Base-by-base conservation (phyloP, 2,888 invertebrate species). In the Apoda limacodes region DNA sequence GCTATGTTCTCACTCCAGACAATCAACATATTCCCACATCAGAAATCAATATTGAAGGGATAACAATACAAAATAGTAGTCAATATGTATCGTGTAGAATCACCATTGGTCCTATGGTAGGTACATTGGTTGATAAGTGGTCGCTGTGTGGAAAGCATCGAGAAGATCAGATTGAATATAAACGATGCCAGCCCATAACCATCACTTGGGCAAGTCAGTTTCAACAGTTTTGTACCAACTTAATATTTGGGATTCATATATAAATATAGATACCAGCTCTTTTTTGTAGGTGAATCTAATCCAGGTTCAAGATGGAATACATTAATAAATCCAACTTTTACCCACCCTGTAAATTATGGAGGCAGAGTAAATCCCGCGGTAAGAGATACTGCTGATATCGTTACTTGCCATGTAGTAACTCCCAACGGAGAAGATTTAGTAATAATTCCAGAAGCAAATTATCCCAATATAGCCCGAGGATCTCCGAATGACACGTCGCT, bases 381-480 rank as follows among this genome's bases (percentile, higher is more conserved):
- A 3, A 22, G 30, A 11, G 46, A 48, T 1, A 3, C 2, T 9
- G 47, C 45, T 1, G 13, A 26, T 2, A 30, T 48, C 2, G 15
- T 42, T 3, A 42, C 50, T 2, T 65, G 65, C 25, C 59, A 58
- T 34, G 43, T 63, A 10, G 32, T 61, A 4, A 64, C 63, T 3
- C 64, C 62, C 1, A 28, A 42, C n/a, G 57, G 52, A 40, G 56
- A 38, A 39, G 44, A 39, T 9, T 27, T 48, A n/a, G 31, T 34
- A 2, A 9, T 48, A n/a, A 37, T 25, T 11, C 14, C 50, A n/a
- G 41, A 52, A 19, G 48, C 60, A 11, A 37, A 40, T 28, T 51
- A 51, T 13, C 45, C 46, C 19, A 38, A 29, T 11, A 25, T 32
- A 0, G 31, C 31, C 9, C 28, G 25, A 9, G 29, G 13, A 17